Percentiles rank a stretch among this genome's conserved stretches.
These are phyloP conservation scores for Heterodera filipjevi DNA, from an alignment of 2,888 invertebrate genomes.

Conservation along the genomic window DNA sequence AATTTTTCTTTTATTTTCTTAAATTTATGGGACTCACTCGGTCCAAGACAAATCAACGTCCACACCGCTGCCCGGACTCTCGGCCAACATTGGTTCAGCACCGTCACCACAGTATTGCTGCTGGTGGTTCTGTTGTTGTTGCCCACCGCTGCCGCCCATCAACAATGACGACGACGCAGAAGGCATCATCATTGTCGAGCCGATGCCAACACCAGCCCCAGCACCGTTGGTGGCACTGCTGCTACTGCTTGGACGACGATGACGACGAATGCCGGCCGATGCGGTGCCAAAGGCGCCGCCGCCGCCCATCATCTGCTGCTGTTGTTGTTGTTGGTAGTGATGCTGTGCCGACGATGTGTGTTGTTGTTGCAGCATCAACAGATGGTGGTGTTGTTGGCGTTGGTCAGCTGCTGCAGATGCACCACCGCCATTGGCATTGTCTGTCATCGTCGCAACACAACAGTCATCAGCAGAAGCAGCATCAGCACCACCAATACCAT, in stretches of 20 bases:
- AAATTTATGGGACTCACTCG: not conserved
- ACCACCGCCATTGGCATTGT: no score
- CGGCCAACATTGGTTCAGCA: not conserved
- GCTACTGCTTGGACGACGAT: not conserved
- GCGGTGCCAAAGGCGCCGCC: not conserved
- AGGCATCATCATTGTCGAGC: no score
- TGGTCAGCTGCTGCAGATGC: not conserved
- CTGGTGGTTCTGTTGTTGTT: not conserved
- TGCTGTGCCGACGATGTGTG: not conserved
- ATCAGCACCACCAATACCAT: not conserved
- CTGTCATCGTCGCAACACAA: not conserved
- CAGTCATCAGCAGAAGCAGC: not conserved
- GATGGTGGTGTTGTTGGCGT: not conserved
- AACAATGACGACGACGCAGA: not conserved
- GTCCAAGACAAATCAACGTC: no score
- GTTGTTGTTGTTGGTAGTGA: not conserved
- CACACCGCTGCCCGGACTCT: constrained; percentile 8
- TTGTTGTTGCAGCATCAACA: not conserved
- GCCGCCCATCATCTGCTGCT: not conserved
- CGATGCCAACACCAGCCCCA: not conserved
- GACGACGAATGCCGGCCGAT: not conserved
- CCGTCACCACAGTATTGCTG: not conserved
- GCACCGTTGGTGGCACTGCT: not conserved
- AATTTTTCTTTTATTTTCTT: no score
- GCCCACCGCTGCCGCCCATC: not conserved